phyloP scores from a whole-genome alignment of 2,888 invertebrate genomes.

The Clepsis dumicolana region DNA sequence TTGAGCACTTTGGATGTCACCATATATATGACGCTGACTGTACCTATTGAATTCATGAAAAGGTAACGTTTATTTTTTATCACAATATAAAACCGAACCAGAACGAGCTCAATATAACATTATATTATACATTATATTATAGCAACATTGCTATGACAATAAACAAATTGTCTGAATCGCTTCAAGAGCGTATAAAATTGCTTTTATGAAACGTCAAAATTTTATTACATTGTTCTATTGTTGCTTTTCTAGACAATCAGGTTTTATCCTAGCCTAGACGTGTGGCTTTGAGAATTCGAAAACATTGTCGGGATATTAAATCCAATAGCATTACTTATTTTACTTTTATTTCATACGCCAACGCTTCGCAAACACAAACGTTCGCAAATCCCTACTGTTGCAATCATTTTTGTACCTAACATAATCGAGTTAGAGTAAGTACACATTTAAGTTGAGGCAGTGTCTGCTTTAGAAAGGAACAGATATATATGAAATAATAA shows the following conservation, averaged over 20 bases:
- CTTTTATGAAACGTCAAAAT: slow-evolving; percentile 36
- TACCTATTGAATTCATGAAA: no score
- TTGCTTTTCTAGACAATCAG: slow-evolving; percentile 29
- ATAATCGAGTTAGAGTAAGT: not conserved
- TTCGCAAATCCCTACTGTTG: not conserved
- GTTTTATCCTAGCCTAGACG: slow-evolving; percentile 25
- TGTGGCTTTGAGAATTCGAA: slow-evolving; percentile 26
- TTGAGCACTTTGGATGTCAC: no score
- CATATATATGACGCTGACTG: no score
- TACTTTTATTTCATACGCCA: slow-evolving; percentile 2
- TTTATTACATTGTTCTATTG: slow-evolving; percentile 31
- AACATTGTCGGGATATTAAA: slow-evolving; percentile 29
- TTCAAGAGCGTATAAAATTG: slow-evolving; percentile 28
- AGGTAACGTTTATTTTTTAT: not conserved
- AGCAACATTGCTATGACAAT: slow-evolving; percentile 18
- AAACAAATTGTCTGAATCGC: slow-evolving; percentile 26
- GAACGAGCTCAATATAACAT: not conserved
- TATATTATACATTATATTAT: no score
- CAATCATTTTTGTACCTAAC: not conserved
- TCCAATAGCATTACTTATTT: slow-evolving; percentile 15
- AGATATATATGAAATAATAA: no score
- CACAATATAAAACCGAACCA: not conserved
- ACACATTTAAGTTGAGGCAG: no score
- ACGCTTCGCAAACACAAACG: not conserved
- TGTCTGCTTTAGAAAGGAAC: no score